phyloP scores from a whole-genome alignment of 2,797 vertebrate species.

The Clangula hyemalis region DNA sequence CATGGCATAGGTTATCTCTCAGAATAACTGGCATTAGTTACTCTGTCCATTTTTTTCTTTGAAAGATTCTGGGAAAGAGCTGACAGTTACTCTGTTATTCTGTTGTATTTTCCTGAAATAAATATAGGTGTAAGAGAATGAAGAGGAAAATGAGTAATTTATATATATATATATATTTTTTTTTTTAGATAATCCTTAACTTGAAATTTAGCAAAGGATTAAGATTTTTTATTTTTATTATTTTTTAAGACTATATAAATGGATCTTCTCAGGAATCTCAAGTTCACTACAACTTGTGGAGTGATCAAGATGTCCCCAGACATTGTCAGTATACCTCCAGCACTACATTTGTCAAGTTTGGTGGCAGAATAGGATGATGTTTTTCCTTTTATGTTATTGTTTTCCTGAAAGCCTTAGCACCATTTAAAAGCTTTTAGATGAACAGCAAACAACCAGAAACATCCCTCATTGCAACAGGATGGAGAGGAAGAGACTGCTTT shows the following conservation, averaged over 20 bases:
- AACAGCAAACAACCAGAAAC: neutral
- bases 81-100: neutral
- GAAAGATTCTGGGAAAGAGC: neutral
- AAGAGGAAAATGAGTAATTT: neutral
- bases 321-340: neutral
- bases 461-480: neutral
- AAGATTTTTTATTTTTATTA: neutral
- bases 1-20: neutral
- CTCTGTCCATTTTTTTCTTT: neutral
- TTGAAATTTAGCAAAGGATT: neutral
- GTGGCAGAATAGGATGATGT: neutral
- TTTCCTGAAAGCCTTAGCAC: neutral
- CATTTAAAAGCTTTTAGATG: neutral
- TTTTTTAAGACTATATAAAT: neutral
- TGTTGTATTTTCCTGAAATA: neutral
- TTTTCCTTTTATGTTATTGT: neutral
- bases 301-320: neutral
- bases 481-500: accelerated
- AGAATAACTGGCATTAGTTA: neutral
- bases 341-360: neutral
- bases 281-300: neutral
- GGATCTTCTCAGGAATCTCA: neutral
- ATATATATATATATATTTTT: too few relatives aligned
- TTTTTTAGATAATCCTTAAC: neutral
- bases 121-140: neutral